Evolutionary conservation across 2,797 vertebrate species (phyloP), one percentile per base, ranked within the genome.

Genomic region (Falco berigora): DNA sequence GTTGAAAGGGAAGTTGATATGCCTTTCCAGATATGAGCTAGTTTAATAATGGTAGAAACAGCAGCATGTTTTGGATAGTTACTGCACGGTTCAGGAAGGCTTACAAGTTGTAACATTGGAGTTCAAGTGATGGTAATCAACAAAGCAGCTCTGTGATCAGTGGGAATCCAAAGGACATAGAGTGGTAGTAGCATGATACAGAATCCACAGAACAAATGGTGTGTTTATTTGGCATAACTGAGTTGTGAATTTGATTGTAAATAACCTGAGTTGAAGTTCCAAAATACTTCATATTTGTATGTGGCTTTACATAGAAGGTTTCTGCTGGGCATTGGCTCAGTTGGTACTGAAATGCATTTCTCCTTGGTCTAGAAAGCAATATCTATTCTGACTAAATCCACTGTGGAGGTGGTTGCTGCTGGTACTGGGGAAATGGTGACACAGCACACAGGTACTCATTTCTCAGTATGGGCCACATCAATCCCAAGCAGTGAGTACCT

Each of bases 1-100:
- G 98, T 98, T 96, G 98, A 98, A 96, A 96, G 97, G 94, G 98
- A 98, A 90, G 93, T 98, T 14, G 98, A 98, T 94, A 96, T 97
- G 85, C 96, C 97, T 66, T 92, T 99, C 78, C 98, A 98, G 97
- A 98, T 94, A 94, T 63, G 72, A 93, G 78, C 49, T 83, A 62
- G 8, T 89, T 93, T 91, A 93, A 94, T 94, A 86, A 63, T 83
- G 87, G 88, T 91, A 95, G 83, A 62, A 89, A 64, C 84, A 96
- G 34, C 47, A 81, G 30, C 52, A 55, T 49, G 19, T 83, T 92
- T 97, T 83, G 66, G 16, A 50, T 88, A 76, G 78, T 80, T 93
- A 75, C n/a, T 67, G 50, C 30, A 56, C 68, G 73, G 84, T 88
- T 85, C 76, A 16, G 28, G n/a, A 71, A 72, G 40, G 28, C 47